These are phyloP conservation scores for Acanthosepion pharaonis DNA, from an alignment of 2,888 invertebrate species.

Conservation along the genomic window DNA sequence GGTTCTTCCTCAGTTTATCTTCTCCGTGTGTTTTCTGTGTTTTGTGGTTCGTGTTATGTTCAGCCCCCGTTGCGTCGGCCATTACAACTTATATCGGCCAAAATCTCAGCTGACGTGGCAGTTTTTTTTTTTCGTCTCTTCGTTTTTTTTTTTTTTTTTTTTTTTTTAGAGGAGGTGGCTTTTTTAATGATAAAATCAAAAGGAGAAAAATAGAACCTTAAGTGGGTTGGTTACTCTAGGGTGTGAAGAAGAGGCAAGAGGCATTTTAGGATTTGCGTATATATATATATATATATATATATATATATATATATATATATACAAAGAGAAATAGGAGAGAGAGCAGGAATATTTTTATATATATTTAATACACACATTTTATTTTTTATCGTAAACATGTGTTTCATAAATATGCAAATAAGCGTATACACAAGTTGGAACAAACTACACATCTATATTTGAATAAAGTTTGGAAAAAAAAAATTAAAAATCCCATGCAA, in stretches of 20 bases:
- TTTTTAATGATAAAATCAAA: not conserved
- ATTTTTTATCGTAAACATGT: too few species aligned
- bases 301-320: not conserved
- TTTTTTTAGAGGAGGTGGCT: not conserved
- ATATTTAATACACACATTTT: too few species aligned
- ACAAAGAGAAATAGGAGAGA: not conserved
- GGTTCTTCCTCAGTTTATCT: not conserved
- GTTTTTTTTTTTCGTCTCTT: not conserved
- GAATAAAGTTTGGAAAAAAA: too few species aligned
- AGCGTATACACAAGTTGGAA: too few species aligned
- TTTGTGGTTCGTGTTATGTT: not conserved
- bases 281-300: not conserved
- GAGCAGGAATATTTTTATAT: not conserved
- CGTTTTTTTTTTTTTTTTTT: not conserved
- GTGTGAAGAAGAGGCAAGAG: not conserved
- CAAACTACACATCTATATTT: too few species aligned
- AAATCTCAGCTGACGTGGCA: slow-evolving; percentile 20
- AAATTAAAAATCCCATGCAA: too few species aligned
- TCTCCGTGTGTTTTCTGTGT: not conserved
- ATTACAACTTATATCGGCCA: not conserved
- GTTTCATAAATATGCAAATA: too few species aligned
- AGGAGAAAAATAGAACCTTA: not conserved
- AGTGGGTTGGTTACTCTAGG: not conserved
- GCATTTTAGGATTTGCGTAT: not conserved
- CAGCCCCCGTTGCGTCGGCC: not conserved